Evolutionary conservation across 37 sponge, comb jelly and placozoan species (phyloP).

Genomic region (Corticium candelabrum): DNA sequence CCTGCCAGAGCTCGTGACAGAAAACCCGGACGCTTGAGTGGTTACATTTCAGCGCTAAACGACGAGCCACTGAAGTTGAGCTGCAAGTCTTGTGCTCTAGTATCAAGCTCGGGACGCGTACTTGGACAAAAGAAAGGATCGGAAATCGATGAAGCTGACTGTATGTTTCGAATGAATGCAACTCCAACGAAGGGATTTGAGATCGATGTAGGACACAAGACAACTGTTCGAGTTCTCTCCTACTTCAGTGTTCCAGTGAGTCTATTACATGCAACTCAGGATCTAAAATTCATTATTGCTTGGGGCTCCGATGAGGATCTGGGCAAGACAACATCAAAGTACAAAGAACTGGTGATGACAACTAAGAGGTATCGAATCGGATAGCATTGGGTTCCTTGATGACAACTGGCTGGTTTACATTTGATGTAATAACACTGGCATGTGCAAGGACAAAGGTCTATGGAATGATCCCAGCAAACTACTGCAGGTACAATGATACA

Average conservation of each 20-base stretch:
- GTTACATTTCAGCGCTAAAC: not conserved
- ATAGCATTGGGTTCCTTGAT: not conserved
- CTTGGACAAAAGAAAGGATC: not conserved
- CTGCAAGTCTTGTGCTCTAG: not conserved
- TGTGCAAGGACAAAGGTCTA: not conserved
- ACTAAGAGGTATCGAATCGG: not conserved
- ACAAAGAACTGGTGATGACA: not conserved
- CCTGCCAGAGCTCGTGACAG: no score
- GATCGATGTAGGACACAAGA: not conserved
- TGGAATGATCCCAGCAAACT: not conserved
- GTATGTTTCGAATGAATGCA: not conserved
- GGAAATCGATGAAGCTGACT: not conserved
- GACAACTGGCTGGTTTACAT: not conserved
- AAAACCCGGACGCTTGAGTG: no score
- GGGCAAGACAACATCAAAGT: not conserved
- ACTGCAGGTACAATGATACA: not conserved
- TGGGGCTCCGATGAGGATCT: not conserved
- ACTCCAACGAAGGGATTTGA: not conserved
- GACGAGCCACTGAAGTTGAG: not conserved
- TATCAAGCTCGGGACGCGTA: not conserved
- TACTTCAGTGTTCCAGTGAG: not conserved
- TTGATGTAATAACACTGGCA: not conserved
- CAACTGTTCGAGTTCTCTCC: not conserved
- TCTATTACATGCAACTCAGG: not conserved
- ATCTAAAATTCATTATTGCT: not conserved